Evolutionary conservation across 1,140 invertebrate genomes (phyloP).

Genomic region (Monochamus saltuarius): DNA sequence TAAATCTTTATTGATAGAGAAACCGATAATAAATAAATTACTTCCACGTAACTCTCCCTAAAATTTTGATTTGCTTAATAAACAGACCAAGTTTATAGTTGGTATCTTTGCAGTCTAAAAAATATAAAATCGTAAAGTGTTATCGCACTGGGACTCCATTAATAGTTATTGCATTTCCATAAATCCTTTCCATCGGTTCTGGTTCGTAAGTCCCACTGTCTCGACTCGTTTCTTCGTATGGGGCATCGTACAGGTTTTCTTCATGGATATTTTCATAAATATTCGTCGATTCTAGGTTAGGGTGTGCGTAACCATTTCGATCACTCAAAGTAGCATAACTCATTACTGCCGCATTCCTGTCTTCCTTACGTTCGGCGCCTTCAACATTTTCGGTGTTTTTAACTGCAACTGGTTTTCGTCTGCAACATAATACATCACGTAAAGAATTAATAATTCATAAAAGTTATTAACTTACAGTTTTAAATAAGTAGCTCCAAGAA

Average conservation of each 20-base stretch:
- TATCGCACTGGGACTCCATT: slow-evolving; percentile 72
- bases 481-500: slow-evolving; percentile 74
- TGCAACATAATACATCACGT: slow-evolving; percentile 46
- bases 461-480: slow-evolving; percentile 64
- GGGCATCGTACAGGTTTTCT: slow-evolving; percentile 69
- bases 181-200: slow-evolving; percentile 58
- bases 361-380: slow-evolving; percentile 79
- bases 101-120: neutral
- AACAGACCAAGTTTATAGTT: neutral
- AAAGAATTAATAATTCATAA: neutral
- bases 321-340: slow-evolving; percentile 79
- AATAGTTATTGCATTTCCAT: slow-evolving; percentile 68
- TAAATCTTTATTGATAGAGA: neutral
- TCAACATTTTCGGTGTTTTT: slow-evolving; percentile 87
- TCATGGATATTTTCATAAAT: slow-evolving; percentile 75
- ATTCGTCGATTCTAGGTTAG: slow-evolving; percentile 52
- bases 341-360: slow-evolving; percentile 82
- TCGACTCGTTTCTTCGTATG: slow-evolving; percentile 59
- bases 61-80: neutral
- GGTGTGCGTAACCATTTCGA: slow-evolving; percentile 54
- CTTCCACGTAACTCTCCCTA: neutral
- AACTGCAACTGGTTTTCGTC: slow-evolving; percentile 77
- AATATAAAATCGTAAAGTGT: slow-evolving; percentile 12
- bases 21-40: too few relatives aligned
- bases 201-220: slow-evolving; percentile 71